These are phyloP conservation scores for Monoplex corrugatus DNA, from an alignment of 2,888 invertebrate species.

Conservation along the genomic window DNA sequence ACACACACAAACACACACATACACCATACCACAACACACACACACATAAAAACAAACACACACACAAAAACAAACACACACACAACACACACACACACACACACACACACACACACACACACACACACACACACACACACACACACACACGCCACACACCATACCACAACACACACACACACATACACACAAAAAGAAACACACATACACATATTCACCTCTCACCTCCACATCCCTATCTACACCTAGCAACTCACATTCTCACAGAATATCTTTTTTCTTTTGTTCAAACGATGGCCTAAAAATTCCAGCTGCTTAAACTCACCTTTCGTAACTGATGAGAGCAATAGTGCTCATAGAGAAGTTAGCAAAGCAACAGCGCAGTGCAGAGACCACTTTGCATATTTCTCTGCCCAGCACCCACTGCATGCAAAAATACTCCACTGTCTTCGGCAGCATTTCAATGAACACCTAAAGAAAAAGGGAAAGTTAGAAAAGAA, in stretches of 20 bases:
- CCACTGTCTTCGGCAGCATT: background rate
- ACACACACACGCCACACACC: background rate
- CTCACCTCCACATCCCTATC: background rate
- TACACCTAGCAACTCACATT: background rate
- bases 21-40: background rate
- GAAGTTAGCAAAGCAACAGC: conserved; percentile 22
- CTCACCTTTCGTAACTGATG: conserved; percentile 40
- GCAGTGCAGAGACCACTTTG: background rate
- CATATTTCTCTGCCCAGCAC: background rate
- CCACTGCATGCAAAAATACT: conserved; percentile 18
- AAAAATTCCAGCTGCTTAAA: background rate
- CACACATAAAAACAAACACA: background rate
- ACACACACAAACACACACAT: background rate
- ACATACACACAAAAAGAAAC: background rate
- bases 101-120: background rate
- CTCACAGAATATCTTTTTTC: background rate
- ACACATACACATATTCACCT: background rate
- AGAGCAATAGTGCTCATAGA: conserved; percentile 41
- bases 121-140: background rate
- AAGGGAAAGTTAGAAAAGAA: no score
- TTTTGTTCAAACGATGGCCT: background rate
- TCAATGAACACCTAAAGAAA: conserved; percentile 22
- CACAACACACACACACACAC: background rate
- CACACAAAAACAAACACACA: background rate
- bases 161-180: background rate